phyloP scores from a whole-genome alignment of 2,888 invertebrate genomes.

The Pristionchus japonicus region DNA sequence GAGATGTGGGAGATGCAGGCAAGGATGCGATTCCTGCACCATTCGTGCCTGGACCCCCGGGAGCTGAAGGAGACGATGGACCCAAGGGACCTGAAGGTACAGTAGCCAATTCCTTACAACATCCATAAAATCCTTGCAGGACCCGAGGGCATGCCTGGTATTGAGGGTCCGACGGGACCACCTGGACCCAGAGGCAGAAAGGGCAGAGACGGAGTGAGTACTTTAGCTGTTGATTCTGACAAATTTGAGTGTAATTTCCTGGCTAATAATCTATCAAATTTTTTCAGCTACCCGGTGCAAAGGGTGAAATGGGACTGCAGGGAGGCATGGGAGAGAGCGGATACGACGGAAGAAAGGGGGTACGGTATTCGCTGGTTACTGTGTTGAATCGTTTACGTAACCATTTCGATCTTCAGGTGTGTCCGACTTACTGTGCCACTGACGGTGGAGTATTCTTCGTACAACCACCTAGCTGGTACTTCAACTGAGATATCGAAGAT shows the following conservation, averaged over 20 bases:
- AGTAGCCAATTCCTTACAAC: neutral
- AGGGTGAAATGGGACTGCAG: slow-evolving; percentile 59
- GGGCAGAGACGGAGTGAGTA: slow-evolving; percentile 54
- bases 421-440: slow-evolving; percentile 73
- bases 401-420: slow-evolving; percentile 56
- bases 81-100: slow-evolving; percentile 61
- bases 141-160: slow-evolving; percentile 67
- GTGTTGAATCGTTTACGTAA: neutral
- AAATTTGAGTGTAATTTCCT: neutral
- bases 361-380: slow-evolving; percentile 48
- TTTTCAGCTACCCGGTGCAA: slow-evolving; percentile 59
- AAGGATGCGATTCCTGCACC: slow-evolving; percentile 68
- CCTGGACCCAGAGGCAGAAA: slow-evolving; percentile 66
- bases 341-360: slow-evolving; percentile 66
- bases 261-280: neutral
- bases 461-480: slow-evolving; percentile 52
- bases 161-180: slow-evolving; percentile 65
- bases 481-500: slow-evolving; percentile 24
- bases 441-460: slow-evolving; percentile 75
- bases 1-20: slow-evolving; percentile 59
- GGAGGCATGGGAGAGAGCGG: slow-evolving; percentile 68
- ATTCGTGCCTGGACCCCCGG: slow-evolving; percentile 70
- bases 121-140: slow-evolving; percentile 40
- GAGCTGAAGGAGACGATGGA: slow-evolving; percentile 61
- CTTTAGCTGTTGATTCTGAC: no score